Base-by-base conservation (phyloP, 2,888 invertebrate species). In the Eupithecia exiguata region DNA sequence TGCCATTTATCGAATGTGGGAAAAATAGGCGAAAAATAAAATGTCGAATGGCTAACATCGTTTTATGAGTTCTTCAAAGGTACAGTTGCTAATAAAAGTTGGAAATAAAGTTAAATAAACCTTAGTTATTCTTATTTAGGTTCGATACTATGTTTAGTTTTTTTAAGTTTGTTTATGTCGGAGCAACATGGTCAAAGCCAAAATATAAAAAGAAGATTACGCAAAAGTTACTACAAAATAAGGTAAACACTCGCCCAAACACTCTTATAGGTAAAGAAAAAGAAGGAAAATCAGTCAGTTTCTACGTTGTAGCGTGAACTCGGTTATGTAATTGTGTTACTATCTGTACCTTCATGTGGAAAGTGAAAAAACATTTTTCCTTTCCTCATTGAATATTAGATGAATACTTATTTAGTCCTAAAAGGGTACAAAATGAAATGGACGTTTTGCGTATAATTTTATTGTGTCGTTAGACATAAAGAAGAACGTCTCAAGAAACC, bases 11-110 rank as follows among this genome's bases (percentile, higher is more conserved):
- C 30, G 68, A 71, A 69, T 53, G 43, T 30, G 74, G 58, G 68
- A 43, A 71, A 74, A 74, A 74, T 74, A 71, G 68, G 68, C 67
- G 68, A 68, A 68, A 63, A 63, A 70, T 74, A 70, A 74, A 70
- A 74, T 68, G 58, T 21, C 62, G 68, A 53, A 68, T 68, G 4
- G 36, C 58, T 74, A 70, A 67, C 70, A 74, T 62, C 12, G 43
- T 70, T 74, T 70, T 70, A 70, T 70, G 63, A 49, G 40, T 30
- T 30, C 38, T 68, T 36, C 36, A 18, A 66, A 35, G 35, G 62
- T 70, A 72, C 72, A 68, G 68, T 72, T n/a, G 30, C 9, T 5
- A 49, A 72, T 61, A 72, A 73, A 70, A 58, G 36, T 65, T n/a
- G n/a, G n/a, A n/a, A 65, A 65, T 36, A n/a, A 36, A 65, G 35